Percentiles rank a stretch among this genome's conserved stretches.
These are phyloP conservation scores for Taeniopygia guttata DNA, from an alignment of 2,797 vertebrate species.

Conservation along the genomic window DNA sequence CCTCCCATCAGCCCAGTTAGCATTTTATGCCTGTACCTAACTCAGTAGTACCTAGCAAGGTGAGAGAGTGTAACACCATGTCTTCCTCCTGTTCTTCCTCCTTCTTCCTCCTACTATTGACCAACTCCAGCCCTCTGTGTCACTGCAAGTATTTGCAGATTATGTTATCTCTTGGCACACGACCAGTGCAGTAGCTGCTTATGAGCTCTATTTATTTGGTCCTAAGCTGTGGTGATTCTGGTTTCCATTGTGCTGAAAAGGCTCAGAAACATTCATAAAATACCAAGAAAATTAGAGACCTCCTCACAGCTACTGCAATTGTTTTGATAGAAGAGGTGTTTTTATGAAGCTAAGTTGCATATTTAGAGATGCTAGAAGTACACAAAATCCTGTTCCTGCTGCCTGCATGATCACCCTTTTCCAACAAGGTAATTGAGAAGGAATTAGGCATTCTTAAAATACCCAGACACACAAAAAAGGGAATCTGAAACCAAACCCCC, in stretches of 20 bases:
- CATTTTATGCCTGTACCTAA: background rate
- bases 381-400: slow-evolving; percentile 2
- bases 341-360: background rate
- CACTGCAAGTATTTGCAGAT: background rate
- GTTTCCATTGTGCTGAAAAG: background rate
- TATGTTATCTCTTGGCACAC: background rate
- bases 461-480: background rate
- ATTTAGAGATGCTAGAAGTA: slow-evolving; percentile 2
- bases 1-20: background rate
- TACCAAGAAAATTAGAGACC: background rate
- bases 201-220: background rate
- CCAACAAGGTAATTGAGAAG: slow-evolving; percentile 44
- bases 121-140: background rate
- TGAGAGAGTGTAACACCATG: background rate
- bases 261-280: background rate
- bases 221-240: background rate
- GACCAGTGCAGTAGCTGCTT: background rate
- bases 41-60: background rate
- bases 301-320: background rate
- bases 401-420: slow-evolving; percentile 29
- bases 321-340: background rate
- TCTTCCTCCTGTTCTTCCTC: background rate
- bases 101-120: background rate
- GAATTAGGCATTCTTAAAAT: slow-evolving; percentile 22
- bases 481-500: background rate